Base-by-base conservation (phyloP, 2,113 vertebrate species). In the Alligator mississippiensis region DNA sequence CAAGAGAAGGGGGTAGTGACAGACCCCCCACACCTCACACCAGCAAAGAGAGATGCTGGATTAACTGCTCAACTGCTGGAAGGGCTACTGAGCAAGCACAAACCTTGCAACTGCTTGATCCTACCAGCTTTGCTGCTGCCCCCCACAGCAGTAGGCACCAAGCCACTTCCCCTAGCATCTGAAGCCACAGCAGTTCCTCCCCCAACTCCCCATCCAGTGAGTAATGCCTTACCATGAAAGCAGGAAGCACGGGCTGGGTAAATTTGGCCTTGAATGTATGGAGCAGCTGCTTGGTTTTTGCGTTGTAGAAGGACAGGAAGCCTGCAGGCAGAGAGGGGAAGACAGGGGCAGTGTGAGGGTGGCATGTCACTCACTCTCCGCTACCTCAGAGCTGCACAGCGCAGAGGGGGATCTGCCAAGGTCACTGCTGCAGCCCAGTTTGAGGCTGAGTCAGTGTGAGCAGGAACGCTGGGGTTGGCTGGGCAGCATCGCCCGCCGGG, bases 181-280 rank as follows among this genome's bases (percentile, higher is more conserved):
- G 18, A 3, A 58, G 21, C 47, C 17, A 13, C 25, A 30, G 12
- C 4, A 5, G 47, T 47, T 47, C 47, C 47, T 5, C 21, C 22
- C 13, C 47, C 79, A 28, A 14, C 47, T 47, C 24, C 54, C 3
- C 22, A 15, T 47, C 25, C 18, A 0, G 1, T 24, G 38, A 9
- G 3, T 28, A 27, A 34, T 13, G 19, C 47, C 97, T 97, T 82
- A 99, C 99, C 97, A 98, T 99, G 96, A 99, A 99, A 7, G 99
- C 99, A 0, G 99, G 99, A 80, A 99, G 97, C 82, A 99, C 97
- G 0, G 99, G 99, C 97, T 99, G 99, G 1, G 98, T 98, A 96
- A 99, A 99, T 98, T 98, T 99, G 74, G 98, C 98, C 97, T 98
- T 98, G 92, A 99, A 99, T 5, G 99, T 98, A 96, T 99, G 99